phyloP scores from a whole-genome alignment of 2,888 invertebrate genomes.

The Cephonodes hylas region DNA sequence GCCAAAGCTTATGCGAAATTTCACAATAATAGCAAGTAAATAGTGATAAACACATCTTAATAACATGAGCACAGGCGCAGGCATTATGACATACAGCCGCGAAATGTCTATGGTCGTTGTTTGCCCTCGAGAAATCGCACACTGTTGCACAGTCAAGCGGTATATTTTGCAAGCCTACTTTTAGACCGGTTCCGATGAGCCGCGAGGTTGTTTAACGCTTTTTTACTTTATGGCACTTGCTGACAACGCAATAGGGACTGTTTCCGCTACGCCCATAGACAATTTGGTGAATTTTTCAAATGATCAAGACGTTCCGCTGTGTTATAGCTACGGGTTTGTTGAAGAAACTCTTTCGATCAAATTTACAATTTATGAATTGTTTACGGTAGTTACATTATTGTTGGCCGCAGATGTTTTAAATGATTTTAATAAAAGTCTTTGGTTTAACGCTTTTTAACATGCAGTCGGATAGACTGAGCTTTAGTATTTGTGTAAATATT shows the following conservation, averaged over 20 bases:
- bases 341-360: neutral
- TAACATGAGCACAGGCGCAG: constrained; percentile 16
- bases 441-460: neutral
- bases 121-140: constrained; percentile 34
- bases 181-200: constrained; percentile 68
- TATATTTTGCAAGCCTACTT: constrained; percentile 72
- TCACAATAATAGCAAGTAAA: neutral
- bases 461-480: neutral
- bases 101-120: constrained; percentile 22
- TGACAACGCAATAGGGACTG: constrained; percentile 20
- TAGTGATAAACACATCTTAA: neutral
- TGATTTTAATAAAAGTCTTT: neutral
- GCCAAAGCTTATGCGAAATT: neutral
- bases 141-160: constrained; percentile 29
- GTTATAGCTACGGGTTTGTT: neutral
- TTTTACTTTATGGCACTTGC: constrained; percentile 20
- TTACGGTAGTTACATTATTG: constrained; percentile 1
- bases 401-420: neutral
- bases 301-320: neutral
- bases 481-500: neutral
- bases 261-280: constrained; percentile 15
- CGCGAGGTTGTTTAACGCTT: constrained; percentile 41
- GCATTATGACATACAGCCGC: constrained; percentile 26
- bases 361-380: constrained; percentile 1
- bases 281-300: constrained; percentile 17